Percentiles rank a stretch among this genome's conserved stretches.
These are phyloP conservation scores for Danaus plexippus DNA, from an alignment of 1,140 invertebrate genomes.

Conservation along the genomic window DNA sequence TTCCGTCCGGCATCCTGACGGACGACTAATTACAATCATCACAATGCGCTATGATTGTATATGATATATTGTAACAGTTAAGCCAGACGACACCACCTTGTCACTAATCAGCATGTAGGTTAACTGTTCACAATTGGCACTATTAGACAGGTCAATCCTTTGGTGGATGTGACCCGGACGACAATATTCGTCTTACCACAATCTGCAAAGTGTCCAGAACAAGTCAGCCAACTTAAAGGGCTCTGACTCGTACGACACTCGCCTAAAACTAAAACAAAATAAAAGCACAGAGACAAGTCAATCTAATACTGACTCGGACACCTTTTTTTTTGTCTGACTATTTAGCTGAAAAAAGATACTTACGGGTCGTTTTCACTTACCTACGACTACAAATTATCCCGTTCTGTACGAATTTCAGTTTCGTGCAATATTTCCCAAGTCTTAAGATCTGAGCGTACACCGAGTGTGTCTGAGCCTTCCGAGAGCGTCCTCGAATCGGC, in stretches of 20 bases:
- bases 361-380: conserved; percentile 1
- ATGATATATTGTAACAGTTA: no score
- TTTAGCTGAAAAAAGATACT: neutral
- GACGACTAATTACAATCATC: no score
- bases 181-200: conserved; percentile 11
- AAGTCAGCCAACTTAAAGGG: conserved; percentile 5
- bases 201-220: conserved; percentile 5
- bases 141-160: no score
- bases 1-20: no score
- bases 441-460: conserved; percentile 20
- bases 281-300: conserved; percentile 11
- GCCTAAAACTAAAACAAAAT: conserved; percentile 6
- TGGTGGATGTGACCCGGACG: conserved; percentile 11
- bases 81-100: no score
- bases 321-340: no score
- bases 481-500: conserved; percentile 18
- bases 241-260: conserved; percentile 13
- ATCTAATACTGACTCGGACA: conserved; percentile 9
- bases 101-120: no score
- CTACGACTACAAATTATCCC: conserved; percentile 7
- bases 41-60: no score
- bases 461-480: conserved; percentile 22
- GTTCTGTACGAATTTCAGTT: conserved; percentile 11
- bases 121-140: no score
- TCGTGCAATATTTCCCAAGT: conserved; percentile 11